Evolutionary conservation across 2,797 vertebrate genomes (phyloP).

Genomic region (Hypotaenidia okinawae): DNA sequence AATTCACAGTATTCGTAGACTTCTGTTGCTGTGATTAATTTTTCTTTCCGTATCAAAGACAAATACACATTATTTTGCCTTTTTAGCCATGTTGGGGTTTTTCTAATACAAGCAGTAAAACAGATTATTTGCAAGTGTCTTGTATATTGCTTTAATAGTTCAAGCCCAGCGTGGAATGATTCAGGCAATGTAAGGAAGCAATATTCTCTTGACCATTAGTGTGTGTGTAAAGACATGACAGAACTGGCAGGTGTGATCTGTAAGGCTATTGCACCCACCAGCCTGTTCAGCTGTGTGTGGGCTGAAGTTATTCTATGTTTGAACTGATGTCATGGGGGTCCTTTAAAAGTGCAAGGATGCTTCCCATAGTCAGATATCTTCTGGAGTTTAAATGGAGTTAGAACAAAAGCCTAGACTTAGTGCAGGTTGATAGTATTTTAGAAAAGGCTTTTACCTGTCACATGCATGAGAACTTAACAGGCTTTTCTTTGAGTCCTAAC

Average conservation of each 20-base stretch:
- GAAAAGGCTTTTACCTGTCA: slow-evolving; percentile 41
- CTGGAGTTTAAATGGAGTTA: not conserved
- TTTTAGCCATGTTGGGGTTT: not conserved
- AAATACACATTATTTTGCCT: not conserved
- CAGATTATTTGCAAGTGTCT: not conserved
- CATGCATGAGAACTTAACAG: not conserved
- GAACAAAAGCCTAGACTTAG: not conserved
- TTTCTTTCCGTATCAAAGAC: not conserved
- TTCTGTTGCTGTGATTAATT: not conserved
- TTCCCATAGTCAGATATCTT: not conserved
- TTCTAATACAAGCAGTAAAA: not conserved
- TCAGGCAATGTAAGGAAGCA: not conserved
- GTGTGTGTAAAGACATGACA: rapidly evolving
- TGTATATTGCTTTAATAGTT: not conserved
- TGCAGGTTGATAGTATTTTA: not conserved
- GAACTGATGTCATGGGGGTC: rapidly evolving
- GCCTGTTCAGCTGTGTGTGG: not conserved
- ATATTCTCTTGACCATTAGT: not conserved
- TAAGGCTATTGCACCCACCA: not conserved
- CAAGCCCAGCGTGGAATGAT: rapidly evolving
- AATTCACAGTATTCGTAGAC: not conserved
- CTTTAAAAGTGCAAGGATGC: not conserved
- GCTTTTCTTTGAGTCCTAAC: slow-evolving; percentile 6
- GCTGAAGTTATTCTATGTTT: not conserved
- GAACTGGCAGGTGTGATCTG: not conserved